Conservation (phyloP, 2,797 vertebrate species). For the Morus bassanus region DNA sequence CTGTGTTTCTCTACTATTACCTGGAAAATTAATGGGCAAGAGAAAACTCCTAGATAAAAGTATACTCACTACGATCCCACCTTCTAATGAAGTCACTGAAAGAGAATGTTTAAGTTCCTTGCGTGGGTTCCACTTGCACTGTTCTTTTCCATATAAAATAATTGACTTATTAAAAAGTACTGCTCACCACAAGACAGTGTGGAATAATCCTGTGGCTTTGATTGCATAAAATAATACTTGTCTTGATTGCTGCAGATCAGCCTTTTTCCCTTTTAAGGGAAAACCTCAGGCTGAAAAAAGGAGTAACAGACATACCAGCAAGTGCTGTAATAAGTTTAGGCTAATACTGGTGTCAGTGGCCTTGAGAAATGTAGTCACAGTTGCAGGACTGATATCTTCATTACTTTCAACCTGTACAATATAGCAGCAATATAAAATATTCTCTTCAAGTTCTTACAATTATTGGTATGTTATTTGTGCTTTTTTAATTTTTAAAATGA, state of each 20-base stretch:
- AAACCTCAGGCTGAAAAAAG: background rate
- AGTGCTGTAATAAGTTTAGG: background rate
- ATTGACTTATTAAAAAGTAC: background rate
- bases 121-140: background rate
- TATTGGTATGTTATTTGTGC: background rate
- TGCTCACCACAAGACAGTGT: background rate
- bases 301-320: background rate
- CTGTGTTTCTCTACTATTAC: background rate
- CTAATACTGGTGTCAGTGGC: background rate
- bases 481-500: background rate
- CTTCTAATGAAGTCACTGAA: conserved; percentile 15
- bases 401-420: background rate
- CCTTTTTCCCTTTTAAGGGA: background rate
- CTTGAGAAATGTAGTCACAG: background rate
- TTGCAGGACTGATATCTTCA: background rate
- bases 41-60: conserved; percentile 31
- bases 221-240: background rate
- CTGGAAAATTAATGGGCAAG: background rate
- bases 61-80: background rate
- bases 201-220: background rate
- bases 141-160: background rate
- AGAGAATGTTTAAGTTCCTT: conserved; percentile 27
- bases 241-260: background rate
- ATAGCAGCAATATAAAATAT: background rate
- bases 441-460: background rate